phyloP scores from a whole-genome alignment of 2,888 invertebrate genomes.

The Omphaloscelis lunosa region DNA sequence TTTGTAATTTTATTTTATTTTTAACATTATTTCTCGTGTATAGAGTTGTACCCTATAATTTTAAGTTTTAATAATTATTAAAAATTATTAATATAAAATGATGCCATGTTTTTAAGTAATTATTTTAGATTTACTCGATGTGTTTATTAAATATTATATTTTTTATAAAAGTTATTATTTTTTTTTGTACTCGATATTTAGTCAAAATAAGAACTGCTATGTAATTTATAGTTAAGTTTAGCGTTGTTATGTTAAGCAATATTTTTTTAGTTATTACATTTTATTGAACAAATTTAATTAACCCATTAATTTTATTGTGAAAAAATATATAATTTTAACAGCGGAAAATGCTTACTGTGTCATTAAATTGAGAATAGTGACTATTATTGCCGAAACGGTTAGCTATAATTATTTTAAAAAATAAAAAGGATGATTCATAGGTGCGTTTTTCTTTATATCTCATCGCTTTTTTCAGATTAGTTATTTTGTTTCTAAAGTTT shows the following conservation, averaged over 20 bases:
- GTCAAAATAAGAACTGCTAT: slow-evolving; percentile 84
- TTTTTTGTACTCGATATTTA: slow-evolving; percentile 86
- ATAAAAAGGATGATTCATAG: slow-evolving; percentile 90
- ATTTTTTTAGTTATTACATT: slow-evolving; percentile 80
- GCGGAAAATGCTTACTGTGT: slow-evolving; percentile 90
- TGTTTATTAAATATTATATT: slow-evolving; percentile 89
- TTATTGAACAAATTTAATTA: slow-evolving; percentile 84
- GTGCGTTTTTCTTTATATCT: slow-evolving; percentile 76
- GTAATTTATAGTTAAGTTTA: slow-evolving; percentile 85
- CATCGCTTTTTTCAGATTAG: background rate
- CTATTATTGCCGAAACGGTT: slow-evolving; percentile 90
- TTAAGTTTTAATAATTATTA: slow-evolving; percentile 71
- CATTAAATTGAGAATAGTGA: slow-evolving; percentile 89
- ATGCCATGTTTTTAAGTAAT: slow-evolving; percentile 89
- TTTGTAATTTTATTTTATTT: slow-evolving; percentile 67
- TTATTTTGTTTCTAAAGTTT: background rate
- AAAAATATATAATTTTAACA: slow-evolving; percentile 83
- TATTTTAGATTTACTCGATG: slow-evolving; percentile 85
- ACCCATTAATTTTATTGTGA: slow-evolving; percentile 80
- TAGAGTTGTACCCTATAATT: slow-evolving; percentile 71
- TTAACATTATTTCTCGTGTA: slow-evolving; percentile 65
- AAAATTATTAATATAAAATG: slow-evolving; percentile 79
- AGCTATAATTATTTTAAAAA: slow-evolving; percentile 92
- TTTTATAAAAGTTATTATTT: slow-evolving; percentile 89
- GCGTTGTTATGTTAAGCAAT: slow-evolving; percentile 86